Base-by-base conservation (phyloP, 2,113 vertebrate genomes). In the Microtus ochrogaster region DNA sequence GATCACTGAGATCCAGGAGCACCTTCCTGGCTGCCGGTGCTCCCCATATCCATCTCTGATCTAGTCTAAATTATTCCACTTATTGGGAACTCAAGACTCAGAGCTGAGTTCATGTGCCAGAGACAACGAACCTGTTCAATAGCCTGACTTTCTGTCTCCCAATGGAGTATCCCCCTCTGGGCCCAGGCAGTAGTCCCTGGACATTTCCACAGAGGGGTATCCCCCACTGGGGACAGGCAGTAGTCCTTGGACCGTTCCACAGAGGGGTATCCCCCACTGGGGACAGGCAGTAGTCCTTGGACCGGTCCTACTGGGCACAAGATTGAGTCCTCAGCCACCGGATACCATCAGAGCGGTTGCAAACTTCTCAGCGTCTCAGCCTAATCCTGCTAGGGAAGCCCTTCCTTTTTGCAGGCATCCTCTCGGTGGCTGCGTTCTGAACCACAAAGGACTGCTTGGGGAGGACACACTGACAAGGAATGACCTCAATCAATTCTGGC, bases 361-460 rank as follows among this genome's bases (percentile, higher is more conserved):
- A 90, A 86, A 92, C 9, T 10, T 24, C 65, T 79, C 49, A 12
- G 65, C 9, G 12, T 24, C 65, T 79, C 49, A 12, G 65, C 16
- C 11, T 21, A 36, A 66, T 13, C 58, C 33, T 0, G 5, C 22
- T n/a, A 7, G 19, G 39, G 4, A 65, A 76, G 81, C 47, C 36
- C 63, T 66, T 28, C 44, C 13, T 65, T 6, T 6, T 76, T 68
- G 49, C 30, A 49, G 11, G 22, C 24, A 3, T 91, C 89, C 86
- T 94, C 58, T 58, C 83, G 44, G 74, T 72, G 44, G 55, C 81
- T 81, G 63, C 7, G 44, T 82, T 66, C 61, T 65, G n/a, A 95
- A 96, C 90, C 87, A 79, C 92, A 89, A 83, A 96, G 73, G 52
- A 24, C 47, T 82, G 21, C 49, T 74, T 39, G 5, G 33, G 73